Evolutionary conservation across 1,140 invertebrate species (phyloP).

Genomic region (Heliconius congener): DNA sequence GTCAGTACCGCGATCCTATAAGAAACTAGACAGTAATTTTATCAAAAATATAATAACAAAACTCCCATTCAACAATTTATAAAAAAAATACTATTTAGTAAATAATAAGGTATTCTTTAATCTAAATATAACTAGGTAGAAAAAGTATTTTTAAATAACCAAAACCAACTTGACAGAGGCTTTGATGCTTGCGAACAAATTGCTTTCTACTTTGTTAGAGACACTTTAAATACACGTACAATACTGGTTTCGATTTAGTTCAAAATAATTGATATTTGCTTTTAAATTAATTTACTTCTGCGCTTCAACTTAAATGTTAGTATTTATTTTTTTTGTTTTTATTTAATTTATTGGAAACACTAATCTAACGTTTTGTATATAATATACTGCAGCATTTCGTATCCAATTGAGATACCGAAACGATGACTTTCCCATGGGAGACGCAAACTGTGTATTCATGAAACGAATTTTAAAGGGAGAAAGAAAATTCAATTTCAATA

Average conservation of each 20-base stretch:
- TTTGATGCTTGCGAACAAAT: neutral
- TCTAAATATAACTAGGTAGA: too few species aligned
- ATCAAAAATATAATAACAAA: neutral
- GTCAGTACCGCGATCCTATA: neutral
- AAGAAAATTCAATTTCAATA: conserved; percentile 7
- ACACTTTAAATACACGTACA: neutral
- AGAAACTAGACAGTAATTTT: neutral
- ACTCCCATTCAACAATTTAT: too few species aligned
- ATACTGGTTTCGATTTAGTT: neutral
- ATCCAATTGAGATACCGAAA: conserved; percentile 6
- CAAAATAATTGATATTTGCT: neutral
- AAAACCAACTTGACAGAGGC: neutral
- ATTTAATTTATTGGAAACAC: neutral
- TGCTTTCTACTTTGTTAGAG: neutral
- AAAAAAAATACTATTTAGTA: too few species aligned
- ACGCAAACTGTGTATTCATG: conserved; percentile 9
- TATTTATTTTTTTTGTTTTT: conserved; percentile 4
- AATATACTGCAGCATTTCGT: neutral
- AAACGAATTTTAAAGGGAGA: neutral
- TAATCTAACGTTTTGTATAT: neutral
- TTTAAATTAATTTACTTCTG: neutral
- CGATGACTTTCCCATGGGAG: neutral
- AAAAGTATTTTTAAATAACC: neutral
- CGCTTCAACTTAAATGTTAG: neutral
- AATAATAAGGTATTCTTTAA: too few species aligned